Percentiles rank a stretch among this genome's conserved stretches.
Conservation (phyloP, 2,888 invertebrate genomes). For the Himalopsyche anomala region DNA sequence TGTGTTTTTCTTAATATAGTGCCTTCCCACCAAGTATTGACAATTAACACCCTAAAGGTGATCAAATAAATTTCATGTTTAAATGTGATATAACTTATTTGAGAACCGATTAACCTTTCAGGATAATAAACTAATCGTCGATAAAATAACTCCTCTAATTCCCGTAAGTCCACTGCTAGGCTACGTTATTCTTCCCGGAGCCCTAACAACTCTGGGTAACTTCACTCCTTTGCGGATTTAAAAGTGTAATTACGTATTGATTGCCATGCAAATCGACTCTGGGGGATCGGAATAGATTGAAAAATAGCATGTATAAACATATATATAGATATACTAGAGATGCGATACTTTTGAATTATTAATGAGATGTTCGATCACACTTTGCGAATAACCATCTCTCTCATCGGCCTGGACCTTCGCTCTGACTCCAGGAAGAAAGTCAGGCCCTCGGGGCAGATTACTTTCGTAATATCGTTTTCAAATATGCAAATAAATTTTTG, state of each 20-base stretch:
- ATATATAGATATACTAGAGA: neutral
- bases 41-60: too few relatives aligned
- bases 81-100: too few relatives aligned
- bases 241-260: conserved; percentile 32
- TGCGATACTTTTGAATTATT: conserved; percentile 33
- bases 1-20: too few relatives aligned
- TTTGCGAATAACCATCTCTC: neutral
- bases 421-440: conserved; percentile 16
- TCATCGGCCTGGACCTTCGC: neutral
- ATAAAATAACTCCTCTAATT: too few relatives aligned
- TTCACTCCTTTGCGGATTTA: neutral
- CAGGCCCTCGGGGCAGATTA: conserved; percentile 11
- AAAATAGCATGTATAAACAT: neutral
- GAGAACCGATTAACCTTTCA: too few relatives aligned
- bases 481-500: conserved; percentile 33
- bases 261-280: conserved; percentile 4
- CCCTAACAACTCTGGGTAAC: too few relatives aligned
- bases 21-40: too few relatives aligned
- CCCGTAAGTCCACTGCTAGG: too few relatives aligned
- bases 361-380: conserved; percentile 11
- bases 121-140: too few relatives aligned
- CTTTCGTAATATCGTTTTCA: conserved; percentile 37
- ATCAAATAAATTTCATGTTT: too few relatives aligned
- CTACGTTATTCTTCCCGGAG: too few relatives aligned
- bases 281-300: neutral